phyloP scores from a whole-genome alignment of 2,888 invertebrate species.

The Drosophila setosimentum region DNA sequence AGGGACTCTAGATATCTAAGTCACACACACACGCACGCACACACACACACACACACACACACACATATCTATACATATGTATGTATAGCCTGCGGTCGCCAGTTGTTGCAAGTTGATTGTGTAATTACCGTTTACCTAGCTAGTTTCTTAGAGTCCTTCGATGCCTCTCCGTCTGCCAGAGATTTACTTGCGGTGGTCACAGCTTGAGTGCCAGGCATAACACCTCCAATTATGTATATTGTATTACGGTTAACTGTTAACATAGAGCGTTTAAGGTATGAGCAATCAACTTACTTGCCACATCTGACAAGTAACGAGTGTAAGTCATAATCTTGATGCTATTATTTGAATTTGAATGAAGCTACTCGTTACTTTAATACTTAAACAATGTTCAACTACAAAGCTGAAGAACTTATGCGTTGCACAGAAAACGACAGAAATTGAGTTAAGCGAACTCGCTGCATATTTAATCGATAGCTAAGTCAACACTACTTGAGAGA shows the following conservation, averaged over 20 bases:
- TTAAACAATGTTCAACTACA: not conserved
- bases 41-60: not conserved
- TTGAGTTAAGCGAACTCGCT: not conserved
- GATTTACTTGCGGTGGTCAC: not conserved
- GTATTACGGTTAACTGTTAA: not conserved
- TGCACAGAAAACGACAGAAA: too few relatives aligned
- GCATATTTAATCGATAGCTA: not conserved
- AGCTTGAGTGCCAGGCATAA: slow-evolving; percentile 3
- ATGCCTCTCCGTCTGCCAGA: not conserved
- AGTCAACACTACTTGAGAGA: not conserved
- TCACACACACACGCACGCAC: not conserved
- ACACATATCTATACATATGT: not conserved
- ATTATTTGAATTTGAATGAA: not conserved
- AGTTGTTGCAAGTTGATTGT: slow-evolving; percentile 26
- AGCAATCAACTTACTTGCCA: not conserved
- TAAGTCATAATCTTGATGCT: too few relatives aligned
- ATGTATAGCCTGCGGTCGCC: not conserved
- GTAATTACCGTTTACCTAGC: slow-evolving; percentile 41
- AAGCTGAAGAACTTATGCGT: not conserved
- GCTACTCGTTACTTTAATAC: not conserved
- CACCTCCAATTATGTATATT: slow-evolving; percentile 26
- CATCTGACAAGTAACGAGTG: not conserved
- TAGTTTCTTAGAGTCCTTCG: not conserved
- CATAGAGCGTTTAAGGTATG: not conserved
- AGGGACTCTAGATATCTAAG: slow-evolving; percentile 12